Percentiles rank a stretch among this genome's conserved stretches.
Conservation (phyloP, 2,113 vertebrate species). For the Parus major region DNA sequence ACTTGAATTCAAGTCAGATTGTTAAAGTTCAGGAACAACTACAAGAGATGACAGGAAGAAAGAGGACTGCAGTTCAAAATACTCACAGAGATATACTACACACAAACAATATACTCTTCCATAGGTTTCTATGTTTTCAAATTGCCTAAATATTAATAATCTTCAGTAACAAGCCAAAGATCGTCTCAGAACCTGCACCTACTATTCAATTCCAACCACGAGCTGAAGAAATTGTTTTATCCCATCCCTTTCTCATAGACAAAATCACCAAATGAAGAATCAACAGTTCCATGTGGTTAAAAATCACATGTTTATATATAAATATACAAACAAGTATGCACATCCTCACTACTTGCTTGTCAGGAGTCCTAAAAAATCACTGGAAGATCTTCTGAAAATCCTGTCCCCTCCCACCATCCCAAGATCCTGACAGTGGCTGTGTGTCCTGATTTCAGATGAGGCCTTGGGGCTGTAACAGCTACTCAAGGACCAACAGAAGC, state of each 20-base stretch:
- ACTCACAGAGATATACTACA: neutral
- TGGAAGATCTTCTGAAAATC: neutral
- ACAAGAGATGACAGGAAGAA: neutral
- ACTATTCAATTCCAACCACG: neutral
- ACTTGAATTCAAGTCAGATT: neutral
- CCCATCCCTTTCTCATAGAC: neutral
- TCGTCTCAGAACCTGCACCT: neutral
- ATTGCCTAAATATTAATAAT: neutral
- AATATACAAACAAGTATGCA: neutral
- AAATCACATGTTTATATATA: neutral
- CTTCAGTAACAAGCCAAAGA: neutral
- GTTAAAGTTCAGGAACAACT: neutral
- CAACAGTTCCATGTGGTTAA: neutral
- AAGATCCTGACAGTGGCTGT: accelerated
- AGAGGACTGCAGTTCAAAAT: neutral
- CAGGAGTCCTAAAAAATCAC: neutral
- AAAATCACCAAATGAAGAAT: neutral
- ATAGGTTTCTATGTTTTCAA: neutral
- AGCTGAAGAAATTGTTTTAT: neutral
- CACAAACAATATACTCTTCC: neutral
- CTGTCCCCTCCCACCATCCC: neutral
- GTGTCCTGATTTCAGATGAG: neutral
- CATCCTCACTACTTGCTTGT: neutral
- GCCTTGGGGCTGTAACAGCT: neutral
- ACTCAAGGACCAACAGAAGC: neutral